Evolutionary conservation across 2,113 vertebrate genomes (phyloP).

Genomic region (Albula goreensis): DNA sequence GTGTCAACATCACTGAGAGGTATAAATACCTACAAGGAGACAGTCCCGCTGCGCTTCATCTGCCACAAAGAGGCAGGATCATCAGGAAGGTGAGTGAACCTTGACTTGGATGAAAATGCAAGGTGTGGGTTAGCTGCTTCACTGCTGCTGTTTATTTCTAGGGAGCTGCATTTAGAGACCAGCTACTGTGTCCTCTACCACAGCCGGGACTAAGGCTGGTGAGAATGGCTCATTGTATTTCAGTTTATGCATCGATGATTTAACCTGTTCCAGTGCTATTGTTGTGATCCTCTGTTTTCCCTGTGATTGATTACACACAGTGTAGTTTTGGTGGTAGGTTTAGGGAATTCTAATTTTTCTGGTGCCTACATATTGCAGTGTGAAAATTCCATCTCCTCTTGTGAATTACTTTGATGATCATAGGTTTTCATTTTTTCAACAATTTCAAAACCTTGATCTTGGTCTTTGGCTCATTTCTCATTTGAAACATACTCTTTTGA

Average conservation of each 20-base stretch:
- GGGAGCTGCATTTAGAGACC: not conserved
- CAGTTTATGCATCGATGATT: not conserved
- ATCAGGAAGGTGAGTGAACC: slow-evolving; percentile 32
- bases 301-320: not conserved
- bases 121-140: not conserved
- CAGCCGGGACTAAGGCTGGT: not conserved
- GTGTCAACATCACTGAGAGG: slow-evolving; percentile 30
- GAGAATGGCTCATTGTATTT: not conserved
- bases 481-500: no score
- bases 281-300: not conserved
- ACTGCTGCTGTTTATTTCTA: not conserved
- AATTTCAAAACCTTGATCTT: not conserved
- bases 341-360: not conserved
- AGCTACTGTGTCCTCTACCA: not conserved
- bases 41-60: slow-evolving; percentile 15
- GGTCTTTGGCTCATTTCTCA: not conserved
- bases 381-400: not conserved
- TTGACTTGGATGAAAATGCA: not conserved
- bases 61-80: not conserved
- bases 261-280: not conserved
- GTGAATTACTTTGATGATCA: not conserved
- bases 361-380: not conserved
- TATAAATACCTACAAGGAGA: slow-evolving; percentile 49
- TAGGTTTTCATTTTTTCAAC: not conserved
- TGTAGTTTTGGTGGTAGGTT: not conserved